Evolutionary conservation across 2,888 invertebrate genomes (phyloP).

Genomic region (Sphecodes monilicornis): DNA sequence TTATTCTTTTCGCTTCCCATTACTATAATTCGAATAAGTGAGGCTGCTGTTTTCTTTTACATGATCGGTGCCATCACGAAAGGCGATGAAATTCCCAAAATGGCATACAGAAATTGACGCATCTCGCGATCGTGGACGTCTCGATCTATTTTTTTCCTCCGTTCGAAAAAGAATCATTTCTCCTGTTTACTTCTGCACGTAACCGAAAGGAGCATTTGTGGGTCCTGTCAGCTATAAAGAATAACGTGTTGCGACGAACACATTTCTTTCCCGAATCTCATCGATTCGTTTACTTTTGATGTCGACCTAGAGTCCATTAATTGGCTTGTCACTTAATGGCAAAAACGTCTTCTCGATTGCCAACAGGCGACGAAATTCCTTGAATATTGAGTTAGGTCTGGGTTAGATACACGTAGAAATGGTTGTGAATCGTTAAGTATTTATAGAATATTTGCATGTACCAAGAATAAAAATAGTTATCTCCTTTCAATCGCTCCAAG

Average conservation of each 20-base stretch:
- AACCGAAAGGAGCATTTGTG: slow-evolving; percentile 18
- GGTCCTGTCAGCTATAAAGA: slow-evolving; percentile 6
- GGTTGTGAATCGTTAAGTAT: background rate
- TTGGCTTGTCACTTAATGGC: background rate
- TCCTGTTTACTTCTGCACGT: slow-evolving; percentile 32
- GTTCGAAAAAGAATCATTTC: slow-evolving; percentile 6
- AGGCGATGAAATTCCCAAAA: background rate
- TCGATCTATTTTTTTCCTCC: slow-evolving; percentile 29
- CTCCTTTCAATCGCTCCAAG: background rate
- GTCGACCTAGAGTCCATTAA: background rate
- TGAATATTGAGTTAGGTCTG: background rate
- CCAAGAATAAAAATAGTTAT: background rate
- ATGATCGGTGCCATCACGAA: too few species aligned
- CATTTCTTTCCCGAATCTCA: background rate
- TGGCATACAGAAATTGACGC: background rate
- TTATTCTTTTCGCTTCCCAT: too few species aligned
- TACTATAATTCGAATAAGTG: too few species aligned
- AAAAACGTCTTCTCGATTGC: slow-evolving; percentile 20
- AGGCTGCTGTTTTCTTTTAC: too few species aligned
- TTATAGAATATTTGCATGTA: background rate
- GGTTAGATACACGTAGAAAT: background rate
- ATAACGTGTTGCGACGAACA: slow-evolving; percentile 5
- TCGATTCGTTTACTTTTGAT: background rate
- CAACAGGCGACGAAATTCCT: background rate
- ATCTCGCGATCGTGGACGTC: slow-evolving; percentile 5